A percentile compares a stretch with the other conserved stretches of the same genome.
Conservation (phyloP, 2,113 vertebrate genomes). For the Rostratula benghalensis region DNA sequence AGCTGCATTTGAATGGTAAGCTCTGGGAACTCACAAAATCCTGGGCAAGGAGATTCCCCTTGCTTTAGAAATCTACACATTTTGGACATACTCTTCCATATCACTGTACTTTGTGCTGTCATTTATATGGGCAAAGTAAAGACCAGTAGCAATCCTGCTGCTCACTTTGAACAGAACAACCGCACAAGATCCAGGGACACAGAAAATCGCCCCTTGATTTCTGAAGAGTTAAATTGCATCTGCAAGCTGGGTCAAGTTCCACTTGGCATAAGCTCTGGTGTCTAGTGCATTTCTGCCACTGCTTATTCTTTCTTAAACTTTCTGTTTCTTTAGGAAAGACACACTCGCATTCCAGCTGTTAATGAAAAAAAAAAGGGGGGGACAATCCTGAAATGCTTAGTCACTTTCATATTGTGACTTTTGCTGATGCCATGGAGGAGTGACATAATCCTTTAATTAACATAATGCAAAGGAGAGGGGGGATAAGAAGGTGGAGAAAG, state of each 20-base stretch:
- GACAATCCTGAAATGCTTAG: not conserved
- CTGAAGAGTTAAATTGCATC: conserved; percentile 35
- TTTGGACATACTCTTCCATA: not conserved
- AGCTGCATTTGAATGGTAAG: not conserved
- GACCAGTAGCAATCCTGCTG: not conserved
- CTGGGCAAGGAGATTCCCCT: not conserved
- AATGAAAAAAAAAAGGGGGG: not conserved
- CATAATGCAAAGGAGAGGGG: not conserved
- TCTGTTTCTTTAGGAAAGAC: not conserved
- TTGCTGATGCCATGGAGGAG: not conserved
- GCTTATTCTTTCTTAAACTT: not conserved
- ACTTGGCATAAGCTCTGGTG: not conserved
- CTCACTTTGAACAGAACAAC: not conserved
- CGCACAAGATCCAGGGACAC: not conserved
- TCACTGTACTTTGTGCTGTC: not conserved
- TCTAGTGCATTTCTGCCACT: not conserved
- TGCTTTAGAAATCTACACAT: not conserved
- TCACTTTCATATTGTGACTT: not conserved
- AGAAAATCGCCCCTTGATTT: conserved; percentile 20
- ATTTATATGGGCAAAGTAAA: not conserved
- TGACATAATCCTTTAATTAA: not conserved
- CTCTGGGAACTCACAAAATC: not conserved
- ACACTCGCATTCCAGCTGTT: not conserved
- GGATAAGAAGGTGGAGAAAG: conserved; percentile 3
- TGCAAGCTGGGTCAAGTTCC: not conserved